phyloP scores from a whole-genome alignment of 2,888 invertebrate species.

The Latheticus oryzae region DNA sequence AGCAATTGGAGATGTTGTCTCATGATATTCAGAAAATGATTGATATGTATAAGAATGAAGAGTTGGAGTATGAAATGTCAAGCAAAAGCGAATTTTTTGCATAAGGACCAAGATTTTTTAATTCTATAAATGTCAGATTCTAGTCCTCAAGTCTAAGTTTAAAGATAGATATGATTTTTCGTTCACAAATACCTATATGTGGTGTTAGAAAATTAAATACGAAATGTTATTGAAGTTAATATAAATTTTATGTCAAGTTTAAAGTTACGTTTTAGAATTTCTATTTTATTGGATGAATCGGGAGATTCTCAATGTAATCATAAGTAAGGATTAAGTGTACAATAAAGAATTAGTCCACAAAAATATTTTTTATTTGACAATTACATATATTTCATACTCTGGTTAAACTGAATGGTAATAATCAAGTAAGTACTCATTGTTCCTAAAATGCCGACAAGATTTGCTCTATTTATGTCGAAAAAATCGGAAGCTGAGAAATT shows the following conservation, averaged over 20 bases:
- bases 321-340: too few relatives aligned
- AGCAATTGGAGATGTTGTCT: slow-evolving; percentile 89
- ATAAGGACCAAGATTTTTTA: slow-evolving; percentile 67
- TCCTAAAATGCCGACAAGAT: slow-evolving; percentile 19
- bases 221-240: slow-evolving; percentile 24
- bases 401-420: slow-evolving; percentile 22
- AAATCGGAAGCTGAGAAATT: slow-evolving; percentile 22
- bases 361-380: neutral
- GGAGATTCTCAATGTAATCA: slow-evolving; percentile 1
- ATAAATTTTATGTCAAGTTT: slow-evolving; percentile 30
- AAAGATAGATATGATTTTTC: slow-evolving; percentile 23
- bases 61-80: slow-evolving; percentile 88
- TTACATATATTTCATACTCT: slow-evolving; percentile 7
- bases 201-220: slow-evolving; percentile 9
- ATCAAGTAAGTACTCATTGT: slow-evolving; percentile 25
- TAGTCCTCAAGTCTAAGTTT: slow-evolving; percentile 26
- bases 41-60: slow-evolving; percentile 95
- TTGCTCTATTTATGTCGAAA: slow-evolving; percentile 12
- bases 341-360: neutral
- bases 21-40: slow-evolving; percentile 91
- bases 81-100: slow-evolving; percentile 92
- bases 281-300: too few relatives aligned
- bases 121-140: slow-evolving; percentile 18
- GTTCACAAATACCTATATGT: slow-evolving; percentile 18
- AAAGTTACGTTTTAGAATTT: slow-evolving; percentile 24